phyloP scores from a whole-genome alignment of 2,797 vertebrate genomes.

The Valencia hispanica region DNA sequence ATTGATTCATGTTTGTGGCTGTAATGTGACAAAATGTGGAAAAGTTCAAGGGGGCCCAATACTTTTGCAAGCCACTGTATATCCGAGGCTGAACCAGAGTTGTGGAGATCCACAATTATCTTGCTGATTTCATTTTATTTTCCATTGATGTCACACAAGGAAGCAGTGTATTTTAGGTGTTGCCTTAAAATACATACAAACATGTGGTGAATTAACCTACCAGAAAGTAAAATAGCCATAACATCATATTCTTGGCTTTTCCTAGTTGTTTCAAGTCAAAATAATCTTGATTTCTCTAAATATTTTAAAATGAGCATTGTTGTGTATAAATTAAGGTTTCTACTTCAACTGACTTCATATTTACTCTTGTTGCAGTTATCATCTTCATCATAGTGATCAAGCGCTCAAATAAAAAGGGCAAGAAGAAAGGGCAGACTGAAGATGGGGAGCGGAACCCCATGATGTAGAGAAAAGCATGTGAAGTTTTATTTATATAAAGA shows the following conservation, averaged over 20 bases:
- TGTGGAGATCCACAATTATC: no score
- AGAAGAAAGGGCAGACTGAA: not conserved
- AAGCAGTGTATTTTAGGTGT: no score
- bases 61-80: no score
- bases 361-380: constrained; percentile 61
- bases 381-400: constrained; percentile 63
- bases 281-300: not conserved
- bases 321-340: not conserved
- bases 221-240: not conserved
- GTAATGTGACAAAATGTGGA: no score
- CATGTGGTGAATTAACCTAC: not conserved
- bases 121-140: no score
- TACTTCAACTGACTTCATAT: not conserved
- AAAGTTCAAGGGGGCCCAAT: no score
- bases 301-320: not conserved
- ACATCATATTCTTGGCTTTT: no score
- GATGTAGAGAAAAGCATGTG: constrained; percentile 51
- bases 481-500: constrained; percentile 41
- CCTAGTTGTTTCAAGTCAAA: not conserved
- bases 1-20: no score
- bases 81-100: no score
- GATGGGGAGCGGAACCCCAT: constrained; percentile 60
- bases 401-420: constrained; percentile 49
- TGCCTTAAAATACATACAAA: no score
- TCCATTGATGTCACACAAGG: no score